phyloP scores from a whole-genome alignment of 2,888 invertebrate species.

The Aleiodes alternator region DNA sequence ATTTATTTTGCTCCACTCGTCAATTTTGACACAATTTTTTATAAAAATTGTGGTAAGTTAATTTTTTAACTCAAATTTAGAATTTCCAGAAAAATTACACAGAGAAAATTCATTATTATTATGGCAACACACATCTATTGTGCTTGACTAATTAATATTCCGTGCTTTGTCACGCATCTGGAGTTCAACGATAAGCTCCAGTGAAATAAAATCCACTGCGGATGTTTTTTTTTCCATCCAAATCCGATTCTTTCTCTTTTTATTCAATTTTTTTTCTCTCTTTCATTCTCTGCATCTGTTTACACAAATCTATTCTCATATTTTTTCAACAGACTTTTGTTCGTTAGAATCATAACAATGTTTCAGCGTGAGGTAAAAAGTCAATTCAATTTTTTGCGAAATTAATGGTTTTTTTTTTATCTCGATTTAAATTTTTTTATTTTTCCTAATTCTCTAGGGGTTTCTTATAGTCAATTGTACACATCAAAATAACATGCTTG shows the following conservation, averaged over 20 bases:
- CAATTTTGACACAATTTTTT: no score
- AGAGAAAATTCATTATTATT: no score
- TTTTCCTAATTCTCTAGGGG: not conserved
- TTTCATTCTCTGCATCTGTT: conserved; percentile 1
- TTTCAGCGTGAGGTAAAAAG: no score
- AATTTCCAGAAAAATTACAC: no score
- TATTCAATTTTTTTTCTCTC: not conserved
- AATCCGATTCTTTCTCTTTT: conserved; percentile 20
- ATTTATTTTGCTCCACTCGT: no score
- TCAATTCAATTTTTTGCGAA: no score
- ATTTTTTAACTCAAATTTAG: no score
- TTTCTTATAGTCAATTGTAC: not conserved
- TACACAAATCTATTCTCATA: conserved; percentile 7
- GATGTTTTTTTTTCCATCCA: not conserved
- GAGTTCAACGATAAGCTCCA: conserved; percentile 14
- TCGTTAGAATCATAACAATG: not conserved
- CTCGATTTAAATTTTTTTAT: not conserved
- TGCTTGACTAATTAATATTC: conserved; percentile 16
- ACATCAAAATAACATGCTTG: conserved; percentile 2
- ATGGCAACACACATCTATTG: not conserved
- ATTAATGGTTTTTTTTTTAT: not conserved
- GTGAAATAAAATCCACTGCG: not conserved
- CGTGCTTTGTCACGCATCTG: conserved; percentile 28
- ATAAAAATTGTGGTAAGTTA: no score
- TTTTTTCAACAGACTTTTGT: not conserved